Evolutionary conservation across 1,140 invertebrate genomes (phyloP), one percentile per base, ranked within the genome.

Genomic region (Vollenhovia emeryi): DNA sequence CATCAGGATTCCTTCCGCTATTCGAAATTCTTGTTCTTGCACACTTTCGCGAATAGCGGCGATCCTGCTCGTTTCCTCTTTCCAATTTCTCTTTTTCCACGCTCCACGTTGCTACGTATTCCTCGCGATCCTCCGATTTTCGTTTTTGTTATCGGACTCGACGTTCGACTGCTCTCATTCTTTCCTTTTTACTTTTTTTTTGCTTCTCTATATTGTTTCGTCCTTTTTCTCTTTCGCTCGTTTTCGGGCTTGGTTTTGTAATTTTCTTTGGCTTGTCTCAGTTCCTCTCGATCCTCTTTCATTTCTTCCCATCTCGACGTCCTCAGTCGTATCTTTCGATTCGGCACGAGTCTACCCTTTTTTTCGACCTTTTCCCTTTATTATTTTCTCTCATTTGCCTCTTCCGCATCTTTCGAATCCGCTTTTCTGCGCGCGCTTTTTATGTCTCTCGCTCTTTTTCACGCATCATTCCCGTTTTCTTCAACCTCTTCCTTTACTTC

Each of bases 1-100:
- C 88, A 85, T 85, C 59, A 68, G 80, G 75, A 89, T 87, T 89
- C 85, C 45, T 86, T 66, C 78, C 87, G 60, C 40, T 75, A 75
- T 69, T 79, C 71, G 62, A 71, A 88, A 85, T 89, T 88, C 74
- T 86, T 62, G 52, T 78, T 33, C 83, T 84, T 84, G 71, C 79
- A 86, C 84, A 55, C 36, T 43, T 66, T 75, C 55, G 59, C 27
- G 59, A 75, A 52, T 66, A 50, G 40, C 30, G 40, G n/a, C 57
- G 71, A 86, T 84, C 48, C 52, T 69, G 59, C 52, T 64, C 73
- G 71, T 85, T 79, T 52, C 50, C 76, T 59, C 59, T 66, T 79
- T 74, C 59, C 80, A 50, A 52, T 79, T 27, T 68, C 15, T 80
- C 40, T 36, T 13, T 71, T 71, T 87, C 36, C 6, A 15, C 59